phyloP scores from a whole-genome alignment of 2,888 invertebrate genomes.

The Malachius bipustulatus region DNA sequence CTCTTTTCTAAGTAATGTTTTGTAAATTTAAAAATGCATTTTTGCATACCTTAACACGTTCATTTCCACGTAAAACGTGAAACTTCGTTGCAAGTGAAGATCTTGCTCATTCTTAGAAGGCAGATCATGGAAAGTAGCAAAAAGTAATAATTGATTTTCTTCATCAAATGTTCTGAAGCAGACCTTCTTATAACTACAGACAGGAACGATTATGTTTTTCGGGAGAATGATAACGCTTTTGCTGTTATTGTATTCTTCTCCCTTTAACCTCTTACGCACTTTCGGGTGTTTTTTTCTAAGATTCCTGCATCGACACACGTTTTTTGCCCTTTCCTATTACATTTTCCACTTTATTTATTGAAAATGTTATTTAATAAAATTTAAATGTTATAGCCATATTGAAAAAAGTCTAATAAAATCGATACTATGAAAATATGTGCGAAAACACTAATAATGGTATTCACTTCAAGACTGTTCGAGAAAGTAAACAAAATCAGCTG shows the following conservation, averaged over 20 bases:
- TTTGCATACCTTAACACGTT: slow-evolving; percentile 2
- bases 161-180: slow-evolving; percentile 2
- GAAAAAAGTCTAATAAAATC: slow-evolving; percentile 2
- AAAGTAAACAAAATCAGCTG: slow-evolving; percentile 1
- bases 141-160: slow-evolving; percentile 2
- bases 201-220: neutral
- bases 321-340: slow-evolving; percentile 3
- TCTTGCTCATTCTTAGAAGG: slow-evolving; percentile 3
- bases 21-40: slow-evolving; percentile 1
- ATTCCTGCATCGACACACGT: slow-evolving; percentile 1
- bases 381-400: too few species aligned
- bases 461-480: slow-evolving; percentile 1
- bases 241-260: slow-evolving; percentile 1
- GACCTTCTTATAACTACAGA: slow-evolving; percentile 2
- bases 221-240: slow-evolving; percentile 3
- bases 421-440: neutral
- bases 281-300: slow-evolving; percentile 3
- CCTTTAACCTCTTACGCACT: slow-evolving; percentile 1
- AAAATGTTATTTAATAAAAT: too few species aligned
- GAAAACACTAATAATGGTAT: slow-evolving; percentile 2
- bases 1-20: slow-evolving; percentile 2
- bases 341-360: slow-evolving; percentile 2
- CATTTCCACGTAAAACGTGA: slow-evolving; percentile 3
- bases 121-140: slow-evolving; percentile 2
- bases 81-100: slow-evolving; percentile 1